phyloP scores from a whole-genome alignment of 2,797 vertebrate genomes.

The Dermochelys coriacea region DNA sequence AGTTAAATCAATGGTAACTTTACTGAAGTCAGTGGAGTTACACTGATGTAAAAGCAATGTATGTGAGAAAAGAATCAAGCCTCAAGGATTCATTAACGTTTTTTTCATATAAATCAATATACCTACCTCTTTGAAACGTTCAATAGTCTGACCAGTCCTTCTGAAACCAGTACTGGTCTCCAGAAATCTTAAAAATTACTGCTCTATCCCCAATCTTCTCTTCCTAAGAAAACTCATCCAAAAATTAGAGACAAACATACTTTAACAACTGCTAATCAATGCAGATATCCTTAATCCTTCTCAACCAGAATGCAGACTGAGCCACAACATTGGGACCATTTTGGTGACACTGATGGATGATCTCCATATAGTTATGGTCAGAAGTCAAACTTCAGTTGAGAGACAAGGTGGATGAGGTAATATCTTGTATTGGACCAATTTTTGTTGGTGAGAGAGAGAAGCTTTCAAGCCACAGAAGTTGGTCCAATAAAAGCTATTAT shows the following conservation, averaged over 20 bases:
- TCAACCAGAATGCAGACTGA: background rate
- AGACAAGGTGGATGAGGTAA: background rate
- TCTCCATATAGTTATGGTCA: background rate
- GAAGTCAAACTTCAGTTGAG: background rate
- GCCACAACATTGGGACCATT: fast-evolving
- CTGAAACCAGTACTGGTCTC: background rate
- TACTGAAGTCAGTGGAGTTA: background rate
- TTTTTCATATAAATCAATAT: background rate
- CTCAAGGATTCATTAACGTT: fast-evolving
- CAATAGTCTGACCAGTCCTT: background rate
- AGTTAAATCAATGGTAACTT: background rate
- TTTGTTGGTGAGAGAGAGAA: background rate
- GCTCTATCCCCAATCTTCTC: background rate
- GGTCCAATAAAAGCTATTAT: background rate
- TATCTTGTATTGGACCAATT: background rate
- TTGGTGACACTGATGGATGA: background rate
- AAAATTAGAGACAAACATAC: background rate
- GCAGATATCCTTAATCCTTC: background rate
- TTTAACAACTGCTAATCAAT: background rate
- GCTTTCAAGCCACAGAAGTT: background rate
- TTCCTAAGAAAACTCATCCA: background rate
- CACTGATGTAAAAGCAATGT: background rate
- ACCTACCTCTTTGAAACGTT: background rate
- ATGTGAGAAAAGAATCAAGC: background rate
- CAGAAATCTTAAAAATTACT: background rate